phyloP scores from a whole-genome alignment of 2,888 invertebrate genomes.

The Heliconius ismenius region DNA sequence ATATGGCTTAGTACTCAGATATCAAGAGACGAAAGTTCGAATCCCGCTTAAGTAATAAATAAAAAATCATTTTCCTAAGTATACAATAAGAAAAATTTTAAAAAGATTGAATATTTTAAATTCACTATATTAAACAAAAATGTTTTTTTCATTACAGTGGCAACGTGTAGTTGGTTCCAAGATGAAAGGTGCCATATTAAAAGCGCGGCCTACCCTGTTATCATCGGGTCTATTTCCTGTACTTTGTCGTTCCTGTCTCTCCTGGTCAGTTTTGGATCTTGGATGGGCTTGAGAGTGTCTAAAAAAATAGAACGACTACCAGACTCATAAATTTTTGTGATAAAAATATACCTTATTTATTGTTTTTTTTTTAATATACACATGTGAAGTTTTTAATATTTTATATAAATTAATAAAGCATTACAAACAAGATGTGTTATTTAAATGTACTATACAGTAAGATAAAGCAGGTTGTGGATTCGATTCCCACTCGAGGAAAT shows the following conservation, averaged over 20 bases:
- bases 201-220: neutral
- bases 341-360: neutral
- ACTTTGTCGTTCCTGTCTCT: neutral
- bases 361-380: neutral
- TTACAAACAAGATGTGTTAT: neutral
- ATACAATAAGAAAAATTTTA: no score
- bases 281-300: neutral
- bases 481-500: no score
- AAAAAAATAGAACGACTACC: neutral
- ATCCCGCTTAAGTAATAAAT: no score
- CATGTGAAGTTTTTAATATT: neutral
- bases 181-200: neutral
- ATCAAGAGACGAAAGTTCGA: no score
- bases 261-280: neutral
- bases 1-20: no score
- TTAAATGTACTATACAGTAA: no score
- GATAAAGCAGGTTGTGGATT: no score
- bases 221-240: neutral
- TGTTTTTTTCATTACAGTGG: neutral
- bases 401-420: neutral
- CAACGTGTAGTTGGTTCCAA: constrained; percentile 2
- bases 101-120: no score
- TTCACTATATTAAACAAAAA: no score
- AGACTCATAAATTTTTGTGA: neutral
- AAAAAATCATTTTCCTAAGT: no score